These are phyloP conservation scores for Alligator sinensis DNA, from an alignment of 2,113 vertebrate species.

Conservation along the genomic window DNA sequence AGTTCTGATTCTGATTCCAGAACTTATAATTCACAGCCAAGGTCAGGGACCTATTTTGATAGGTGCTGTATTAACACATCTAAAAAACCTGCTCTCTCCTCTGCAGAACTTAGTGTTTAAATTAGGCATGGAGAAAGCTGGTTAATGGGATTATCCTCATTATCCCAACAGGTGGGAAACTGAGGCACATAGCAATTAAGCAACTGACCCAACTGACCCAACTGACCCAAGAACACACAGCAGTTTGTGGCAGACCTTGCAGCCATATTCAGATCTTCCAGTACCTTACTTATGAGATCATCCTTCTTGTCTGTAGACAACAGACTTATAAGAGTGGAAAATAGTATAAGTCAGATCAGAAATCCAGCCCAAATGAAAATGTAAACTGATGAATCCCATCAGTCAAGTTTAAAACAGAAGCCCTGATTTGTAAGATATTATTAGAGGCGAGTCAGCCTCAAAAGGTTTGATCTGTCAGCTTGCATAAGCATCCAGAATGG, in stretches of 20 bases:
- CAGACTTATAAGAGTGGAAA: background rate
- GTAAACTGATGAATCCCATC: background rate
- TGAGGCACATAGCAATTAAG: background rate
- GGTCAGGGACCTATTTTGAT: background rate
- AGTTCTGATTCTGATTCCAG: background rate
- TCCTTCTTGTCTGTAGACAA: background rate
- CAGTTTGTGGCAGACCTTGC: background rate
- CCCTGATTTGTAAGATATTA: background rate
- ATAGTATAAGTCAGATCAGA: background rate
- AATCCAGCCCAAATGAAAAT: accelerated
- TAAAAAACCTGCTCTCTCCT: background rate
- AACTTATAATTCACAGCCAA: background rate
- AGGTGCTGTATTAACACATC: background rate
- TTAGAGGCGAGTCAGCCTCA: background rate
- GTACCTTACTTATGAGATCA: accelerated
- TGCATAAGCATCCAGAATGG: background rate
- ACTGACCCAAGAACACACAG: background rate
- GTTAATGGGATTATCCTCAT: background rate
- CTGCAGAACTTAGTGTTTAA: background rate
- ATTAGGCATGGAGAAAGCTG: background rate
- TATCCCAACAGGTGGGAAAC: background rate
- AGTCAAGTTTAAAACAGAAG: slow-evolving; percentile 9
- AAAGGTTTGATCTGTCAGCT: background rate
- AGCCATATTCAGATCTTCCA: background rate
- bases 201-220: background rate